Evolutionary conservation across 1,140 invertebrate species (phyloP).

Genomic region (Drosophila funebris): DNA sequence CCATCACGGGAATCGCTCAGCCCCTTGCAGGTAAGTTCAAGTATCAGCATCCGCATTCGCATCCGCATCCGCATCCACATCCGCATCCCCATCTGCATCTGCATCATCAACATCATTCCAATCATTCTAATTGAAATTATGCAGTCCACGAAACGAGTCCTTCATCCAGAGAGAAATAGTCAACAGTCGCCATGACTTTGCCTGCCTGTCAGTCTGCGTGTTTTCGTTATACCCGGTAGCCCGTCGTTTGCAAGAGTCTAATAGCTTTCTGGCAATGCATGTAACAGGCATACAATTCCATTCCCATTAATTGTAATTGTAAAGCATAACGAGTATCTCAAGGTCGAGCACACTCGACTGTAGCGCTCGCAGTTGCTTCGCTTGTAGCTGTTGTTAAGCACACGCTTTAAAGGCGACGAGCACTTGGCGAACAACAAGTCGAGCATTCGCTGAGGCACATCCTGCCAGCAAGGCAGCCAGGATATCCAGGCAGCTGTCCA

Average conservation of each 20-base stretch:
- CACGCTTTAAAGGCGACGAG: conserved; percentile 32
- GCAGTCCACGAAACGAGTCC: conserved; percentile 20
- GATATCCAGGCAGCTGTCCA: conserved; percentile 8
- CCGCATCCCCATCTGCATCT: neutral
- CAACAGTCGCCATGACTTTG: neutral
- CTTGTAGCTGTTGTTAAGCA: neutral
- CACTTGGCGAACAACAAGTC: conserved; percentile 3
- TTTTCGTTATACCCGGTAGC: neutral
- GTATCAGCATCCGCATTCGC: neutral
- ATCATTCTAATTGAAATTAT: conserved; percentile 57
- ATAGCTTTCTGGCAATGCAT: neutral
- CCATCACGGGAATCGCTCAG: conserved; percentile 85
- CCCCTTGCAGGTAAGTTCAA: conserved; percentile 88
- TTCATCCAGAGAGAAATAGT: neutral
- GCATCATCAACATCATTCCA: conserved; percentile 6
- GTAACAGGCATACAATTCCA: no score
- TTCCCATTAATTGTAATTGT: no score
- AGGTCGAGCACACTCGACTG: neutral
- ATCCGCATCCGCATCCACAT: neutral
- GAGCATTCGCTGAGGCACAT: neutral
- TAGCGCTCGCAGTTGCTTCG: neutral
- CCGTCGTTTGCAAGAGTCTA: no score
- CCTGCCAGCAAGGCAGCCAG: neutral
- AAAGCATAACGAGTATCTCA: neutral
- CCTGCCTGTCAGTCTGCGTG: neutral